A percentile compares a stretch with the other conserved stretches of the same genome.
Evolutionary conservation across 2,888 invertebrate genomes (phyloP).

Genomic region (Drosophila mercatorum): DNA sequence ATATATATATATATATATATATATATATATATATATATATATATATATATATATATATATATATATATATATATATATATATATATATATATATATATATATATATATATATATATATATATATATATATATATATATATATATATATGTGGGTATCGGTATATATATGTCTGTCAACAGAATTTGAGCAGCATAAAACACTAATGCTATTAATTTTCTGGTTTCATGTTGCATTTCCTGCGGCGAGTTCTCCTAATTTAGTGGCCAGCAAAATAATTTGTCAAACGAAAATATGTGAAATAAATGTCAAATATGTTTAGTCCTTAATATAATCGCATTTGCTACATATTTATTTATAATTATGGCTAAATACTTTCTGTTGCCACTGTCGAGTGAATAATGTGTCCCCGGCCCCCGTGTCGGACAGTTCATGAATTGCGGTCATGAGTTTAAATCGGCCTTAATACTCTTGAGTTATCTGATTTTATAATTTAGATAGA

Average conservation of each 20-base stretch:
- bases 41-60: background rate
- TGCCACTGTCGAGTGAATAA: conserved; percentile 27
- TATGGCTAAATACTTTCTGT: conserved; percentile 17
- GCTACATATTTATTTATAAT: conserved; percentile 20
- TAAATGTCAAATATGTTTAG: conserved; percentile 38
- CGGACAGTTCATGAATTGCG: conserved; percentile 1
- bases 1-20: background rate
- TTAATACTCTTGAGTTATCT: background rate
- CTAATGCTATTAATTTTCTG: conserved; percentile 22
- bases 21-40: background rate
- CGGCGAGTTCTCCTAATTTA: conserved; percentile 42
- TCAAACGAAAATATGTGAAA: conserved; percentile 22
- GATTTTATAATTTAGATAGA: background rate
- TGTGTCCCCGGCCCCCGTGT: background rate
- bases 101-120: background rate
- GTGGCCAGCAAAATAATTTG: conserved; percentile 20
- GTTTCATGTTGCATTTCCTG: conserved; percentile 32
- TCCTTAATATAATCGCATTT: conserved; percentile 27
- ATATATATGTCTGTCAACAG: conserved; percentile 10
- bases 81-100: background rate
- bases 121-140: background rate
- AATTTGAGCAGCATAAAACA: conserved; percentile 18
- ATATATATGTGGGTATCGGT: background rate
- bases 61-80: background rate
- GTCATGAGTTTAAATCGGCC: background rate